Conservation (phyloP, 2,113 vertebrate species). For the Piprites chloris region DNA sequence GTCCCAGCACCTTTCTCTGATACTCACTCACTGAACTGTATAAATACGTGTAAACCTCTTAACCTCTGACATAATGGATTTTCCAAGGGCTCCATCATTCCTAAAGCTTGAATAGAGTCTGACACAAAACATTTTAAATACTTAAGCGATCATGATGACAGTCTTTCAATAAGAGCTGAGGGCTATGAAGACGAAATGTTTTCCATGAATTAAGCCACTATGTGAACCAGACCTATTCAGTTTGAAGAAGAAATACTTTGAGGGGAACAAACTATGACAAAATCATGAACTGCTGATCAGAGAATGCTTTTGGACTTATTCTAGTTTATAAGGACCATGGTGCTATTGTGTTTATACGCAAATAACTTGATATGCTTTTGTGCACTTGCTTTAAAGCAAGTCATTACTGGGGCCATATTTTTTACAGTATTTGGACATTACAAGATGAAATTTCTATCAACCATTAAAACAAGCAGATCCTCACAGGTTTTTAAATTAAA, state of each 20-base stretch:
- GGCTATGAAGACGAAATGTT: not conserved
- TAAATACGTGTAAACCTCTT: not conserved
- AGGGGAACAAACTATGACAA: not conserved
- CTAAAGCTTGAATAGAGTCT: not conserved
- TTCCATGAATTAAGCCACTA: not conserved
- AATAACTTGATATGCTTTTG: not conserved
- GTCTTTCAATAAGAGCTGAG: not conserved
- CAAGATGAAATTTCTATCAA: not conserved
- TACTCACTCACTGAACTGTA: not conserved
- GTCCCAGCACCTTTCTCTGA: not conserved
- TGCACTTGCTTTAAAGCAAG: not conserved
- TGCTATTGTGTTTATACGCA: not conserved
- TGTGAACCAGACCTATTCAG: not conserved
- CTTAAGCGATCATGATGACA: not conserved
- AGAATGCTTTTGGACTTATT: not conserved
- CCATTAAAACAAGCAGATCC: not conserved
- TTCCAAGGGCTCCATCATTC: not conserved
- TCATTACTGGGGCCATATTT: not conserved
- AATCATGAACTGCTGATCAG: not conserved
- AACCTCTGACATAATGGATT: not conserved
- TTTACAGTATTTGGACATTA: not conserved
- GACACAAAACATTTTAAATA: not conserved
- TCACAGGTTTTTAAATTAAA: not conserved
- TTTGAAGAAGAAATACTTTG: not conserved
- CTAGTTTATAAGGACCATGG: not conserved